Evolutionary conservation across 2,888 invertebrate genomes (phyloP), one percentile per base, ranked within the genome.

Genomic region (Kuschelorhynchus macadamiae): DNA sequence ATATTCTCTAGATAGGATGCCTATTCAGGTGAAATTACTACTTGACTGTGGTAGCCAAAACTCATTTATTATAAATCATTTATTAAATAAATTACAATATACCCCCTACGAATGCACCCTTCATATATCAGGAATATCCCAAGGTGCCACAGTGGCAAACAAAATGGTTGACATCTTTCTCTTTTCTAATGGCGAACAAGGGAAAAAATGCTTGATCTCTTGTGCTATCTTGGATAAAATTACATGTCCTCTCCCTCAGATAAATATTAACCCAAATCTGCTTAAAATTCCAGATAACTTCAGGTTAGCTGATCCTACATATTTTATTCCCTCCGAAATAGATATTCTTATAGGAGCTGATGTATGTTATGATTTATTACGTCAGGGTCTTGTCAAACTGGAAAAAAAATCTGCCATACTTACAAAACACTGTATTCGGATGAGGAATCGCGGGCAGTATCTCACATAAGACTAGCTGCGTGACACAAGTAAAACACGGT

Each of bases 31-130:
- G 16, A 41, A 32, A 16, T 59, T 55, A 5, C 33, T 70, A n/a
- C 21, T 67, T 32, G 67, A 67, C 41, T 32, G 16, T 20, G 67
- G 57, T 5, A 62, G 62, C 39, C 70, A 70, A 63, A 62, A 55
- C 2, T 63, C 67, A 3, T 67, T 62, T 46, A 67, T 67, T 2
- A 62, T 57, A 9, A 11, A 50, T 42, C 21, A 42, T 30, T 49
- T 67, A 32, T 39, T 39, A 5, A 20, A 50, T 56, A 42, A 46
- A 32, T 44, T 52, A 14, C 18, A 42, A 2, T 50, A 49, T 32
- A 18, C 32, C 16, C 53, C 30, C 8, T 61, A 49, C 25, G 8
- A 4, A 32, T 44, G 44, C 16, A 33, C 8, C 12, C 20, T 12
- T 21, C 25, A 47, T 16, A 12, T 47, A n/a, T n/a, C 21, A 7